Evolutionary conservation across 2,797 vertebrate species (phyloP).

Genomic region (Lophotriccus pileatus): DNA sequence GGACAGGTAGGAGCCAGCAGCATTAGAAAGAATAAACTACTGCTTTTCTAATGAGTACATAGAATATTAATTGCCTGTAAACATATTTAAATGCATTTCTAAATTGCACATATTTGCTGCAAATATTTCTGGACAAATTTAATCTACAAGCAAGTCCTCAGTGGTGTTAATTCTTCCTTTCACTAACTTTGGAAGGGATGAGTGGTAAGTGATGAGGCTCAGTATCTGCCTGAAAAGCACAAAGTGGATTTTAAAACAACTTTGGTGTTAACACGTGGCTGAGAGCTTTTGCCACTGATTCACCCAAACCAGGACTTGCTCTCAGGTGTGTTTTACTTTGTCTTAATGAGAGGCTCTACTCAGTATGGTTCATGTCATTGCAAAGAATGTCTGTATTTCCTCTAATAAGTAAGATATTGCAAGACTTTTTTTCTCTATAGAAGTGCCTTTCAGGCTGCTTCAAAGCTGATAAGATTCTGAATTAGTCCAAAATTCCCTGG

Average conservation of each 20-base stretch:
- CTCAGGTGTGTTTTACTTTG: not conserved
- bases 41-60: not conserved
- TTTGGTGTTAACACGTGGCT: not conserved
- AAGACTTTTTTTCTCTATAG: not conserved
- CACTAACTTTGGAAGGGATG: not conserved
- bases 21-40: not conserved
- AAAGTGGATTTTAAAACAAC: not conserved
- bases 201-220: not conserved
- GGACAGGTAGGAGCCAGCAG: not conserved
- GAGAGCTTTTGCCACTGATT: not conserved
- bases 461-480: not conserved
- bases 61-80: not conserved
- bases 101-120: not conserved
- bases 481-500: not conserved
- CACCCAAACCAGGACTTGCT: not conserved
- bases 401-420: not conserved
- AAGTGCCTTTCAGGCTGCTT: not conserved
- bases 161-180: not conserved
- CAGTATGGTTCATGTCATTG: not conserved
- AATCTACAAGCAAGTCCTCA: not conserved
- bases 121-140: not conserved
- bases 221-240: not conserved
- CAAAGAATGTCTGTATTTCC: not conserved
- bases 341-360: not conserved
- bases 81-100: not conserved